These are phyloP conservation scores for Phylloscopus whistleri DNA, from an alignment of 2,113 vertebrate species.

Conservation along the genomic window DNA sequence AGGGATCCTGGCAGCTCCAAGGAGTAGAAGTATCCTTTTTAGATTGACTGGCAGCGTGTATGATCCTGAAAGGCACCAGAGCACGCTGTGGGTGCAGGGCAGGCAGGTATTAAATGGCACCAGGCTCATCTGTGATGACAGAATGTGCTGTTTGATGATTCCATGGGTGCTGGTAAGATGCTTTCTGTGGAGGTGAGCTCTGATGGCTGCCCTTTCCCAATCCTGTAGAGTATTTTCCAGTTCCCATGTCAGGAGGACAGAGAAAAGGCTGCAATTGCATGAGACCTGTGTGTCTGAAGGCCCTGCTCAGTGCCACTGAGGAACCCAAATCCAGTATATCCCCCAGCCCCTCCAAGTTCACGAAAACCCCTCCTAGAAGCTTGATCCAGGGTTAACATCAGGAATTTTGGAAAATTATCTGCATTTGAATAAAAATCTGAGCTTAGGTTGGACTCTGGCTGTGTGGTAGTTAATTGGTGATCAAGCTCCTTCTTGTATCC, in stretches of 20 bases:
- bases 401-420: background rate
- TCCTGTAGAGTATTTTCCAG: background rate
- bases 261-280: rapidly evolving
- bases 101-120: background rate
- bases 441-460: background rate
- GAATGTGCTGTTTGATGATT: background rate
- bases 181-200: background rate
- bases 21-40: background rate
- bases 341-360: background rate
- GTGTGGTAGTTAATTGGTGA: rapidly evolving
- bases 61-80: background rate
- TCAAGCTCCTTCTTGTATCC: background rate
- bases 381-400: background rate
- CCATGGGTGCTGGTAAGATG: background rate
- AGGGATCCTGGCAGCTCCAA: background rate
- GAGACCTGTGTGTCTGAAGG: background rate
- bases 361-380: background rate
- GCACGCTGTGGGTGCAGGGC: background rate
- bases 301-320: background rate
- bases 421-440: background rate
- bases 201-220: rapidly evolving
- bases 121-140: rapidly evolving
- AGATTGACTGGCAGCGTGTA: background rate
- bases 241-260: rapidly evolving
- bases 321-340: background rate